A percentile compares a stretch with the other conserved stretches of the same genome.
Evolutionary conservation across 2,797 vertebrate genomes (phyloP).

Genomic region (Gallirallus australis): DNA sequence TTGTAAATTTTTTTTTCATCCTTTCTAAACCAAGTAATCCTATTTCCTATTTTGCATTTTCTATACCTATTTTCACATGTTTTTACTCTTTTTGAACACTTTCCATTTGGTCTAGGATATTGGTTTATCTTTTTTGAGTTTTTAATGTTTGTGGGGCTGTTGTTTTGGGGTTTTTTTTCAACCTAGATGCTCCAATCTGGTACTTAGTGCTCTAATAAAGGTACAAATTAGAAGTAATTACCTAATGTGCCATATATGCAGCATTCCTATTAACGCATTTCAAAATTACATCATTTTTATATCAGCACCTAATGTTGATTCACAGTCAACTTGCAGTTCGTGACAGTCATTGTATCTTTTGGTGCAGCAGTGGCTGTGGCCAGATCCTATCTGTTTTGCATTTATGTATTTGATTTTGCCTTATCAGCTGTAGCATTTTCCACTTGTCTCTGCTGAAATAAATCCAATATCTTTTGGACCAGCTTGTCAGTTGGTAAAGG

Average conservation of each 20-base stretch:
- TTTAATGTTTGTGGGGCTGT: not conserved
- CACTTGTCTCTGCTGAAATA: not conserved
- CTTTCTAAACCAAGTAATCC: not conserved
- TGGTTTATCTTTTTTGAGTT: not conserved
- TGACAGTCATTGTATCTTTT: not conserved
- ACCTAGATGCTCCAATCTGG: not conserved
- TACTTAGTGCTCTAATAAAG: not conserved
- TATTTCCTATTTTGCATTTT: conserved; percentile 2
- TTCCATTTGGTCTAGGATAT: not conserved
- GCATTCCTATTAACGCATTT: not conserved
- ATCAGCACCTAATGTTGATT: not conserved
- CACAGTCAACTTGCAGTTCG: not conserved
- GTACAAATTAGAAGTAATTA: not conserved
- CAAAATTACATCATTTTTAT: not conserved
- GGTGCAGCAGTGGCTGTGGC: not conserved
- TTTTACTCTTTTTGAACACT: not conserved
- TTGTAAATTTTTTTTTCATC: not conserved
- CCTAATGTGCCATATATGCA: not conserved
- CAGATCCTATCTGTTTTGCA: not conserved
- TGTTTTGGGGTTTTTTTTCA: not conserved
- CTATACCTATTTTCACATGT: not conserved
- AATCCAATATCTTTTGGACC: conserved; percentile 18
- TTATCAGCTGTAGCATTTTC: not conserved
- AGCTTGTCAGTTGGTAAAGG: conserved; percentile 8
- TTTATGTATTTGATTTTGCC: not conserved